Conservation (phyloP, 2,888 invertebrate species). For the Physocephala rufipes region DNA sequence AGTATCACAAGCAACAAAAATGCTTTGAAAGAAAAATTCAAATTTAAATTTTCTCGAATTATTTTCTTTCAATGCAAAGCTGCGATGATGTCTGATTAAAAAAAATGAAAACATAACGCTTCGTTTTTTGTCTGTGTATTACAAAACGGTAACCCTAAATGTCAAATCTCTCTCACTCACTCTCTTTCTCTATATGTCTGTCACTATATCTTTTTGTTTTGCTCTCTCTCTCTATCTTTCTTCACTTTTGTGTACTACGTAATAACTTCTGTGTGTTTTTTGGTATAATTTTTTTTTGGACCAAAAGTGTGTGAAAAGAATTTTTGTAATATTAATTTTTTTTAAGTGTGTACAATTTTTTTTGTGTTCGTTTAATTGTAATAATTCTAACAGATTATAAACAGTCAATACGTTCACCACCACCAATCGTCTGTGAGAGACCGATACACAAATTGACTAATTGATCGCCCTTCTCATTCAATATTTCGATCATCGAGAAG, state of each 20-base stretch:
- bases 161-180: background rate
- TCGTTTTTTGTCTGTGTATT: conserved; percentile 24
- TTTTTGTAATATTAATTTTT: background rate
- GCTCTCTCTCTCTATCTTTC: conserved; percentile 15
- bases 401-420: too few relatives aligned
- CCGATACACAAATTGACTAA: too few relatives aligned
- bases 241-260: background rate
- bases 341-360: too few relatives aligned
- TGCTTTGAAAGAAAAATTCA: background rate
- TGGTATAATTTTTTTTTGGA: background rate
- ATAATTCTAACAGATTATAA: too few relatives aligned
- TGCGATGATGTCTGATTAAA: background rate
- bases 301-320: background rate
- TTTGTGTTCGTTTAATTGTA: too few relatives aligned
- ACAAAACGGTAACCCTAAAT: conserved; percentile 21
- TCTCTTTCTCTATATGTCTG: too few relatives aligned
- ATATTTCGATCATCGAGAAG: too few relatives aligned
- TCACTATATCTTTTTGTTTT: background rate
- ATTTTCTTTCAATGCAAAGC: background rate
- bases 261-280: background rate
- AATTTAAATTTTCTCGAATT: background rate
- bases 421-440: too few relatives aligned
- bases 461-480: too few relatives aligned
- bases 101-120: conserved; percentile 33
- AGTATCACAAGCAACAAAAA: conserved; percentile 9